Base-by-base conservation (phyloP, 35 echinoderm and acorn worm genomes). In the Ophioderma brevispina region DNA sequence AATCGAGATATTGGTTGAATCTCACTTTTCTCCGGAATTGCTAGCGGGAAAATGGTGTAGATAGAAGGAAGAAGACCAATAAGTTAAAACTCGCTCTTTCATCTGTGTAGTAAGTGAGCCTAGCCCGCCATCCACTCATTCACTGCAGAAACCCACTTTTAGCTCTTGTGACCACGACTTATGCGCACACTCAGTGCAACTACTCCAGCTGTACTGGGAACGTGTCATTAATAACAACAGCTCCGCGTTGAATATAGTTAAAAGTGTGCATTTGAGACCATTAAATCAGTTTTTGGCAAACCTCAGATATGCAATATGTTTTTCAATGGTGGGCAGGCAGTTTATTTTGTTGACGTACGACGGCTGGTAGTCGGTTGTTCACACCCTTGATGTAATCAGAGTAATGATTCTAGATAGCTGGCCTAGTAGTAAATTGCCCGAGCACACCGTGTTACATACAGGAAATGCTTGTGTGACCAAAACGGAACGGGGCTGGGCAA, bases 151-250 rank as follows among this genome's bases (percentile, higher is more conserved):
- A 17, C 41, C 41, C 59, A 70, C 59, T 70, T 70, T 70, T 3
- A 70, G 59, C 59, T 70, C 59, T 70, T 13, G 59, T 70, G 59
- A 70, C 5, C 59, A 70, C 59, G 59, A 70, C 10, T 70, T 70
- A 25, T 70, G 59, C 59, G 59, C 59, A 70, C 28, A 25, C 59
- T 70, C 59, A 70, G 59, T 70, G n/a, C 2, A 70, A 70, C 10
- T 70, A 70, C 5, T 46, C 17, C 4, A 46, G n/a, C 46, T 52
- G 8, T 25, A 70, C 59, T 25, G 10, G 23, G 59, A 70, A 25
- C 59, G 59, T 70, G 59, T 70, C 59, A 70, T 70, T 70, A 70
- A 70, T 70, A 25, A 25, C 59, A 70, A 70, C 59, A 70, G 59
- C 10, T 70, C n/a, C 23, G 59, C 46, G 8, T 52, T 70, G 28